Conservation (phyloP, 2,888 invertebrate genomes). For the Dendrolimus pini region DNA sequence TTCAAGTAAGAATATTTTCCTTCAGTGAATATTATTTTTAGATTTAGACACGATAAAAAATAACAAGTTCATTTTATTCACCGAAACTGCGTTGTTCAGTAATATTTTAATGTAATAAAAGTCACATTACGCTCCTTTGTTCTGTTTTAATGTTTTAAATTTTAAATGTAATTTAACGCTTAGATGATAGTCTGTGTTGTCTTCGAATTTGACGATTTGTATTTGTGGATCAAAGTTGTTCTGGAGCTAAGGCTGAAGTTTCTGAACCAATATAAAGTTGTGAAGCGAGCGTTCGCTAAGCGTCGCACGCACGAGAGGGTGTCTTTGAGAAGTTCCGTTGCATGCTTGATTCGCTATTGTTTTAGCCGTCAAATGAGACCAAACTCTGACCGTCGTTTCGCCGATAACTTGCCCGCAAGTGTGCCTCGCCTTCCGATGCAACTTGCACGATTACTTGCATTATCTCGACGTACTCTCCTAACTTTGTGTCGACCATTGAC, state of each 20-base stretch:
- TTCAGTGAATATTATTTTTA: slow-evolving; percentile 37
- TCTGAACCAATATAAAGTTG: slow-evolving; percentile 70
- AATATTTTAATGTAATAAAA: slow-evolving; percentile 16
- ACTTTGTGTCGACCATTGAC: slow-evolving; percentile 52
- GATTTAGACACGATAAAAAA: slow-evolving; percentile 36
- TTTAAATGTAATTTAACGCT: slow-evolving; percentile 1
- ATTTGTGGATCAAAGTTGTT: slow-evolving; percentile 33
- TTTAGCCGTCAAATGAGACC: slow-evolving; percentile 51
- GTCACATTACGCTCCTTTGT: slow-evolving; percentile 11
- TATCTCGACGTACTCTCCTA: slow-evolving; percentile 55
- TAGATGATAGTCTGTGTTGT: neutral
- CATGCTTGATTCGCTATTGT: slow-evolving; percentile 73
- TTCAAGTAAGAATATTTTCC: slow-evolving; percentile 38
- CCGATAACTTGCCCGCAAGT: slow-evolving; percentile 50
- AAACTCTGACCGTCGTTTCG: slow-evolving; percentile 56
- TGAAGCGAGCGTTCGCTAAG: slow-evolving; percentile 49
- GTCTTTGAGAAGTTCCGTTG: slow-evolving; percentile 70
- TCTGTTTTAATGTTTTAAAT: slow-evolving; percentile 4
- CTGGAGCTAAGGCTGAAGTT: slow-evolving; percentile 33
- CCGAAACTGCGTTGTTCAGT: slow-evolving; percentile 9
- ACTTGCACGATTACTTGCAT: slow-evolving; percentile 60
- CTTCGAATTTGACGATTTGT: slow-evolving; percentile 3
- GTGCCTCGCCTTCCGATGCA: slow-evolving; percentile 42
- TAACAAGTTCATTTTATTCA: slow-evolving; percentile 23
- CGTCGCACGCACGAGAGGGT: slow-evolving; percentile 68